These are phyloP conservation scores for Echinops telfairi DNA, from an alignment of 2,113 vertebrate species.

Conservation along the genomic window DNA sequence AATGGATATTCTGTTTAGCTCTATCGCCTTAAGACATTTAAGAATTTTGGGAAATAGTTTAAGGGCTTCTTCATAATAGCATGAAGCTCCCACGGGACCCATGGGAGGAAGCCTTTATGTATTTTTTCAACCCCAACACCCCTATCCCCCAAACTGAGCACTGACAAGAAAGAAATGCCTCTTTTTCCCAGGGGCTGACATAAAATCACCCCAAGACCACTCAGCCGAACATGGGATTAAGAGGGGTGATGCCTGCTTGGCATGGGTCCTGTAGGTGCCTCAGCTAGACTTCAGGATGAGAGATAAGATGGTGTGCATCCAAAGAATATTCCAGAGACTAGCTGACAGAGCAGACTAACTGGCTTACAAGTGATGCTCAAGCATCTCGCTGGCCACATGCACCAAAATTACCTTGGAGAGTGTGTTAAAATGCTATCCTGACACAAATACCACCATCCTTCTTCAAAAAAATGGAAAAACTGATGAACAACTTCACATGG, in stretches of 20 bases:
- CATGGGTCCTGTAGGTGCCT: background rate
- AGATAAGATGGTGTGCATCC: background rate
- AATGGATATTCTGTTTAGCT: background rate
- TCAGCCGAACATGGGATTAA: background rate
- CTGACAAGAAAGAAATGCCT: conserved; percentile 54
- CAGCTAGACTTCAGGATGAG: too few species aligned
- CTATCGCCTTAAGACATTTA: background rate
- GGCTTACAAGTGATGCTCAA: background rate
- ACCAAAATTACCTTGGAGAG: background rate
- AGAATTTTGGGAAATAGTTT: background rate
- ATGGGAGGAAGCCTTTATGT: conserved; percentile 61
- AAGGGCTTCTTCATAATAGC: background rate
- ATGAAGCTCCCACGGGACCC: background rate
- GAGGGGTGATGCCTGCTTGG: background rate
- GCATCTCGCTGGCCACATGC: background rate
- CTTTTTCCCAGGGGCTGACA: background rate
- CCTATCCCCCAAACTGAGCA: conserved; percentile 37
- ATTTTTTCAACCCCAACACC: background rate
- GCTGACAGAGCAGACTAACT: background rate
- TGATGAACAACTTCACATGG: too few species aligned
- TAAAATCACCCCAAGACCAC: conserved; percentile 61
- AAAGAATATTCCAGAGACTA: background rate
- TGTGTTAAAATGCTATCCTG: background rate
- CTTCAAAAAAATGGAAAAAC: too few species aligned
- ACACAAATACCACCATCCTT: too few species aligned